Conservation (phyloP, 2,797 vertebrate genomes). For the Valencia hispanica region DNA sequence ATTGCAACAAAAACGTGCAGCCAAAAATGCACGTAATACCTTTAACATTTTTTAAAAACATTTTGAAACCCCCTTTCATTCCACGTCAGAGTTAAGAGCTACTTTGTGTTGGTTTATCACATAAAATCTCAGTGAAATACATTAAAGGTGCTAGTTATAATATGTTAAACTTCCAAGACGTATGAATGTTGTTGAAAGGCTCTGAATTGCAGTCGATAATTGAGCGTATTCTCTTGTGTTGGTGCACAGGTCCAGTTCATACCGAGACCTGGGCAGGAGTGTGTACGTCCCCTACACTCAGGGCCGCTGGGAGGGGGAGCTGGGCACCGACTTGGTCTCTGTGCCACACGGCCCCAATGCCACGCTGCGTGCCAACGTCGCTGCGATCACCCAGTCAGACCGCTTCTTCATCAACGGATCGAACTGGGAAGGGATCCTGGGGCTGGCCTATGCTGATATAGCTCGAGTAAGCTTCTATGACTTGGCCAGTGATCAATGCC, state of each 20-base stretch:
- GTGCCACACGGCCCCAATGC: slow-evolving; percentile 95
- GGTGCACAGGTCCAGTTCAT: slow-evolving; percentile 85
- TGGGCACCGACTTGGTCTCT: slow-evolving; percentile 95
- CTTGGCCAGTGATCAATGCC: not conserved
- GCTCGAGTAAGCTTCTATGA: slow-evolving; percentile 83
- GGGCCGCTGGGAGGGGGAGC: slow-evolving; percentile 98
- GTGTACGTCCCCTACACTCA: slow-evolving; percentile 99
- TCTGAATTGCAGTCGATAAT: not conserved
- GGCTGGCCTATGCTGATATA: slow-evolving; percentile 95
- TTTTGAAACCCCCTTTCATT: not conserved
- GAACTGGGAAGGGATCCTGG: slow-evolving; percentile 99
- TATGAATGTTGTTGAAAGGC: not conserved
- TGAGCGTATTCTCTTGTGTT: not conserved
- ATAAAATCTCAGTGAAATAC: not conserved
- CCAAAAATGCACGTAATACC: no score
- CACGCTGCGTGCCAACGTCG: slow-evolving; percentile 94
- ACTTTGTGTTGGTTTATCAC: not conserved
- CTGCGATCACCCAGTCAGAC: slow-evolving; percentile 95
- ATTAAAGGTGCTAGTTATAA: not conserved
- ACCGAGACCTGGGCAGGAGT: slow-evolving; percentile 89
- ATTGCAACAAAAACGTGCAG: no score
- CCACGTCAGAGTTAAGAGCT: not conserved
- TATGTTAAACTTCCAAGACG: not conserved
- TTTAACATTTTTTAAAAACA: no score
- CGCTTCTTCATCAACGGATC: slow-evolving; percentile 99